phyloP scores from a whole-genome alignment of 1,140 invertebrate genomes.

The Atta texana region DNA sequence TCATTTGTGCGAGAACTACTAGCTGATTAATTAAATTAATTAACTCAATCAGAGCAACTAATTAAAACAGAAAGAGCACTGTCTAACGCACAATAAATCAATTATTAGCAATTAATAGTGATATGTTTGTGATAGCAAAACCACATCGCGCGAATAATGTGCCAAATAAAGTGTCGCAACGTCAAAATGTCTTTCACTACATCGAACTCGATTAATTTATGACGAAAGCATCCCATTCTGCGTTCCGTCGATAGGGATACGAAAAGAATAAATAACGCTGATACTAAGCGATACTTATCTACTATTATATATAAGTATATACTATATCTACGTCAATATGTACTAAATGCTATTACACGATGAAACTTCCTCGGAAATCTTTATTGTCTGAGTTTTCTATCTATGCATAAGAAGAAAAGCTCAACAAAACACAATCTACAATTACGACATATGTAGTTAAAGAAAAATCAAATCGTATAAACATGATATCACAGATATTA shows the following conservation, averaged over 20 bases:
- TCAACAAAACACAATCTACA: slow-evolving; percentile 40
- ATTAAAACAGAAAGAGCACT: slow-evolving; percentile 56
- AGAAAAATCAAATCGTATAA: slow-evolving; percentile 14
- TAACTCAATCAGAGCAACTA: slow-evolving; percentile 39
- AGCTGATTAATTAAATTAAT: slow-evolving; percentile 52
- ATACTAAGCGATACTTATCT: slow-evolving; percentile 2
- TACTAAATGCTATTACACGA: slow-evolving; percentile 34
- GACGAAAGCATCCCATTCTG: slow-evolving; percentile 4
- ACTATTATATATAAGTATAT: neutral
- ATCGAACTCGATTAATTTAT: slow-evolving; percentile 59
- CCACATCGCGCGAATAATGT: neutral
- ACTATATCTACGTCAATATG: slow-evolving; percentile 10
- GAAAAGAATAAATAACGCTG: neutral
- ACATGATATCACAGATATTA: neutral
- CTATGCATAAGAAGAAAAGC: neutral
- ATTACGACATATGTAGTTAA: slow-evolving; percentile 11
- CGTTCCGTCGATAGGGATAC: slow-evolving; percentile 41
- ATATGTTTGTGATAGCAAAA: slow-evolving; percentile 32
- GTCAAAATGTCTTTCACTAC: neutral
- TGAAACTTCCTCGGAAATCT: neutral
- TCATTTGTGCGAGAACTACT: slow-evolving; percentile 18
- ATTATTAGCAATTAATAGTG: slow-evolving; percentile 28
- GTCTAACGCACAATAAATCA: slow-evolving; percentile 27
- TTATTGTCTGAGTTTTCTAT: neutral
- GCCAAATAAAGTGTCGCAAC: slow-evolving; percentile 62